Evolutionary conservation across 2,888 invertebrate species (phyloP), one percentile per base, ranked within the genome.

Genomic region (Lamellibrachia satsuma): DNA sequence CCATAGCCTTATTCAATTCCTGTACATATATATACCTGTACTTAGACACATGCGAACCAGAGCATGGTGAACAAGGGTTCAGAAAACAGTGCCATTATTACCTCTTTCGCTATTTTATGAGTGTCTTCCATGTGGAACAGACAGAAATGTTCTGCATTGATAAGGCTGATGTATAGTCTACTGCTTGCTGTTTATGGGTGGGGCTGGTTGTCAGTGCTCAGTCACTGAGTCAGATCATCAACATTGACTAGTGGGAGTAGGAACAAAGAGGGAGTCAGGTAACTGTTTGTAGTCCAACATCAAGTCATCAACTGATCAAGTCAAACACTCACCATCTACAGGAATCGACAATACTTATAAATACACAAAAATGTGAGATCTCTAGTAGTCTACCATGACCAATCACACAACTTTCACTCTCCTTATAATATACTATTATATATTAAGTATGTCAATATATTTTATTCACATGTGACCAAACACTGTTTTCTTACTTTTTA

Each of bases 281-380:
- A 75, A 75, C 75, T 75, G 75, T 75, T 55, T 55, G 22, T 75
- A 75, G 75, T 75, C 75, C 75, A 75, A n/a, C 75, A 75, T 75
- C 75, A 75, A 22, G 22, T 57, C 15, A 15, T 57, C 39, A 39
- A 39, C 39, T 39, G 39, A 39, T 39, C 39, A 57, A 2, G 57
- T 75, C n/a, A 15, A 75, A 75, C 75, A 75, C 22, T 75, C 22
- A 75, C 75, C 22, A 22, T 22, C n/a, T 75, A 22, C 15, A 75
- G 75, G 15, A 11, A 75, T 75, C n/a, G 22, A 75, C 0, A n/a
- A 75, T 22, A 15, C 3, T 22, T 4, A 75, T 22, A 75, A 75
- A 75, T 75, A 75, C 3, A 75, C 75, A 60, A 75, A 11, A 55
- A 75, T 1, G 0, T 75, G n/a, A 75, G 15, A 75, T 75, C 22